A percentile compares a stretch with the other conserved stretches of the same genome.
Evolutionary conservation across 2,797 vertebrate species (phyloP).

Genomic region (Gadopsis bispinosus): DNA sequence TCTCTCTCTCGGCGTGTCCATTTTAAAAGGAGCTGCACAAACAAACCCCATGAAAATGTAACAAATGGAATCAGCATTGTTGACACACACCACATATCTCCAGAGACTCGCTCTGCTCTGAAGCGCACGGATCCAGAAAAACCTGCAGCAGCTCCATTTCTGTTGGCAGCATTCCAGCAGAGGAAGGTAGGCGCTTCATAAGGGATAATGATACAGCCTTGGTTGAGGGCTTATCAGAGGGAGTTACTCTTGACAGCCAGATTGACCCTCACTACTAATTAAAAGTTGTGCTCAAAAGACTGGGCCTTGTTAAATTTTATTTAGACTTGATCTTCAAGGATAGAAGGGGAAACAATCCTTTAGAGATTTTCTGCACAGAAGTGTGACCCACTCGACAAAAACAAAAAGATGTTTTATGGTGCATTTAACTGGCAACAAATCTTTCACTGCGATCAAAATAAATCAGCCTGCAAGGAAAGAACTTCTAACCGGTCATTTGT

Average conservation of each 20-base stretch:
- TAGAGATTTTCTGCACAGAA: constrained; percentile 17
- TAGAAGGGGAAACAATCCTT: constrained; percentile 8
- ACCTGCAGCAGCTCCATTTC: constrained; percentile 37
- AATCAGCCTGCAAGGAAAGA: constrained; percentile 7
- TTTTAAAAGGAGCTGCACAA: constrained; percentile 47
- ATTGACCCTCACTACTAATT: constrained; percentile 63
- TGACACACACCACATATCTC: constrained; percentile 34
- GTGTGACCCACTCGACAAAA: constrained; percentile 19
- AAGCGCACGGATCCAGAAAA: constrained; percentile 8
- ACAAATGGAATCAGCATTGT: constrained; percentile 64
- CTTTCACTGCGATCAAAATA: constrained; percentile 26
- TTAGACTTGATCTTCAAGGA: constrained; percentile 37
- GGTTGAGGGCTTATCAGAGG: constrained; percentile 47
- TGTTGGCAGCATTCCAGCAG: constrained; percentile 47
- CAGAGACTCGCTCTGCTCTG: constrained; percentile 31
- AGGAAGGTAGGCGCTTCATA: constrained; percentile 41
- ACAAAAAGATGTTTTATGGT: constrained; percentile 25
- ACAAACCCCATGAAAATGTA: constrained; percentile 51
- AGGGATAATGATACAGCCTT: constrained; percentile 55
- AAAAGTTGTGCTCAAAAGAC: constrained; percentile 60
- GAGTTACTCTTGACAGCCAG: constrained; percentile 41
- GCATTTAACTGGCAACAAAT: constrained; percentile 40
- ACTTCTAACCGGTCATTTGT: constrained; percentile 12
- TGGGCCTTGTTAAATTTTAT: constrained; percentile 58
- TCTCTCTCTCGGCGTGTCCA: constrained; percentile 27